Evolutionary conservation across 2,797 vertebrate genomes (phyloP).

Genomic region (Capromys pilorides): DNA sequence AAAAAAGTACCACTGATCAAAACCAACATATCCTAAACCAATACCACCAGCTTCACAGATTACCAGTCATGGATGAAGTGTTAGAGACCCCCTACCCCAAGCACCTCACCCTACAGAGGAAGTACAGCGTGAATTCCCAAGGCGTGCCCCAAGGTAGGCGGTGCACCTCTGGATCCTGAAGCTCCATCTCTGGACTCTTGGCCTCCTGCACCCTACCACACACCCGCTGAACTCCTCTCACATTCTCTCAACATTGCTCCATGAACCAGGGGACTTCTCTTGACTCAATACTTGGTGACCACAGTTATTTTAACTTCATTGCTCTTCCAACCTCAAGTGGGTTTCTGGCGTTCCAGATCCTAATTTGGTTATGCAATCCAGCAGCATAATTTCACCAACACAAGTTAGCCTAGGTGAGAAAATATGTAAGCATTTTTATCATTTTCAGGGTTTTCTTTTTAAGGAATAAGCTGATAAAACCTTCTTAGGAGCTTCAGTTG

Average conservation of each 20-base stretch:
- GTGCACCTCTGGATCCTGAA: not conserved
- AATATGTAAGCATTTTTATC: constrained; percentile 53
- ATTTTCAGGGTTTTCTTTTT: not conserved
- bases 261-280: constrained; percentile 60
- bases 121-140: not conserved
- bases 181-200: not conserved
- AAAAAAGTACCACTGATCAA: constrained; percentile 1
- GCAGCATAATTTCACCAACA: constrained; percentile 58
- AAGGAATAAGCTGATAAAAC: constrained; percentile 44
- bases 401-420: constrained; percentile 63
- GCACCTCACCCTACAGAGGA: not conserved
- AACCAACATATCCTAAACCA: not conserved
- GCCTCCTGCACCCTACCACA: not conserved
- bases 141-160: not conserved
- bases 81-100: not conserved
- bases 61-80: not conserved
- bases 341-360: constrained; percentile 68
- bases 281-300: constrained; percentile 70
- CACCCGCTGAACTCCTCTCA: constrained; percentile 52
- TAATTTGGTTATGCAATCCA: constrained; percentile 66
- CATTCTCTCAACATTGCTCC: constrained; percentile 62
- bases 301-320: constrained; percentile 75
- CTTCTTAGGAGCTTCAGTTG: constrained; percentile 11
- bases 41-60: constrained; percentile 30
- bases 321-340: constrained; percentile 65